Base-by-base conservation (phyloP, 2,888 invertebrate species). In the Latrodectus elegans region DNA sequence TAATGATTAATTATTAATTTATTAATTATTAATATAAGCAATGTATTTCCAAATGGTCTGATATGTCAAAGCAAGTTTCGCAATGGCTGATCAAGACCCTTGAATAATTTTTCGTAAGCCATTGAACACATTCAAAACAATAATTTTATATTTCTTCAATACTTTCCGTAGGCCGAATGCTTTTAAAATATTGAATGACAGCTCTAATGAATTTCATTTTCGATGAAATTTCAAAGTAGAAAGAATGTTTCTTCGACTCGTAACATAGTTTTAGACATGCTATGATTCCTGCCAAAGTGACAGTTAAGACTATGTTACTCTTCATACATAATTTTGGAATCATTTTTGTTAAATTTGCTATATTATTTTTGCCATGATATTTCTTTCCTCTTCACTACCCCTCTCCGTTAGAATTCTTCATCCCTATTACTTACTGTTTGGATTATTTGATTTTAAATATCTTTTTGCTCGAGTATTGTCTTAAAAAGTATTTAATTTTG, bases 271-370 rank as follows among this genome's bases (percentile, higher is more conserved):
- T 90, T 89, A 74, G 90, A 89, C 49, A 22, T 22, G 22, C 22
- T 22, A 22, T 22, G 22, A 90, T 91, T 26, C 90, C 89, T 15
- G 90, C 15, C 11, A 38, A 74, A 4, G 55, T 38, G 10, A 60
- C 15, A 74, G 74, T 38, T 74, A 60, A 60, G 60, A 84, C 89
- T 49, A 71, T 76, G 22, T 74, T 77, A 70, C 51, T 80, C 17
- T 81, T 49, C 17, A 90, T 90, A 83, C 92, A 90, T 80, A 92
- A 90, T 73, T 89, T 85, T 26, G 92, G 91, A 14, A 92, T 88
- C 52, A 92, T 84, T 71, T 90, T 91, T 67, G 92, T 91, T 3
- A 93, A 82, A 87, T 91, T 93, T 10, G 91, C 92, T 91, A 92
- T 92, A 10, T 92, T 92, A 67, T 92, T 92, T n/a, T 92, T 92